A percentile compares a stretch with the other conserved stretches of the same genome.
phyloP scores from a whole-genome alignment of 1,140 invertebrate species.

The Condylostylus longicornis region DNA sequence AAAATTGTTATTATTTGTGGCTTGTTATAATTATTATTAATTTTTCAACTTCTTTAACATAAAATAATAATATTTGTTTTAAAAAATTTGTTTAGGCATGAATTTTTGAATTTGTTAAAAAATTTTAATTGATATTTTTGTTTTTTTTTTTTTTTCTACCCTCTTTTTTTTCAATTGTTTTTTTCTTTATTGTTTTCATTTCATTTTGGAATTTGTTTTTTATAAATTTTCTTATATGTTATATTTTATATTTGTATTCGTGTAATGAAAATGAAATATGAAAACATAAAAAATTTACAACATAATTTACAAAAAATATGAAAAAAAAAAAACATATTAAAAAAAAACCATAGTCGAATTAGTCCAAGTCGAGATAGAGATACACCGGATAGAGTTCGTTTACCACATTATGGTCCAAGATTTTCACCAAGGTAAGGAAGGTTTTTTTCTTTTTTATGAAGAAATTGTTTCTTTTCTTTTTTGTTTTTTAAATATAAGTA shows the following conservation, averaged over 20 bases:
- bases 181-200: slow-evolving; percentile 1
- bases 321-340: too few relatives aligned
- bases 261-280: too few relatives aligned
- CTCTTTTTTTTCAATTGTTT: background rate
- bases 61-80: too few relatives aligned
- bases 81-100: too few relatives aligned
- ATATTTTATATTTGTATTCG: background rate
- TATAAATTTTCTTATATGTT: background rate
- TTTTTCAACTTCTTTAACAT: too few relatives aligned
- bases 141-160: background rate
- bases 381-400: slow-evolving; percentile 51
- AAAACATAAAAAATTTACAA: too few relatives aligned
- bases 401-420: slow-evolving; percentile 72
- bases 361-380: slow-evolving; percentile 73
- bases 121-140: background rate
- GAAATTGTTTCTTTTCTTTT: too few relatives aligned
- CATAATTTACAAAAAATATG: too few relatives aligned
- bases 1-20: too few relatives aligned
- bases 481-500: too few relatives aligned
- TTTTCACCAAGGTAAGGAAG: slow-evolving; percentile 65
- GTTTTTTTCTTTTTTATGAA: slow-evolving; percentile 34
- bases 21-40: too few relatives aligned
- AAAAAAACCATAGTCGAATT: slow-evolving; percentile 52
- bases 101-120: too few relatives aligned
- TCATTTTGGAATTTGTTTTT: slow-evolving; percentile 1